Evolutionary conservation across 1,140 invertebrate genomes (phyloP).

Genomic region (Anastrepha ludens): DNA sequence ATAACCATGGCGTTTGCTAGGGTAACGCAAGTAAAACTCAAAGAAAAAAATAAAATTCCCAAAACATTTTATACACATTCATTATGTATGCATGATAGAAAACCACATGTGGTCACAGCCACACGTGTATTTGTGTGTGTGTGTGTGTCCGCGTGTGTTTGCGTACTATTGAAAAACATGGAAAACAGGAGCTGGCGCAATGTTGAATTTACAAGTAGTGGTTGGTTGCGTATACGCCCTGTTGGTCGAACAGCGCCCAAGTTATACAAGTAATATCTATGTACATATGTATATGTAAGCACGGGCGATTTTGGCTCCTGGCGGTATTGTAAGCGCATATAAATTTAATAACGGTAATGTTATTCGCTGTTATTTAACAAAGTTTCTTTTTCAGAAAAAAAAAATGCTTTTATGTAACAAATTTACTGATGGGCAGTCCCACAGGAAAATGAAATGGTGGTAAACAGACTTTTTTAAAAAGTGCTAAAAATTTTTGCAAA

Average conservation of each 20-base stretch:
- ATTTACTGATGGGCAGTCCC: too few species aligned
- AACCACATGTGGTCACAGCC: conserved; percentile 2
- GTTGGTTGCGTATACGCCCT: conserved; percentile 1
- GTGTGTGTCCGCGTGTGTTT: not conserved
- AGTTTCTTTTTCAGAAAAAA: not conserved
- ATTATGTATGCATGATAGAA: conserved; percentile 43
- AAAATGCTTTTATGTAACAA: not conserved
- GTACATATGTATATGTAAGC: not conserved
- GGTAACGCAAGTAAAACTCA: not conserved
- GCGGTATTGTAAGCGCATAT: not conserved
- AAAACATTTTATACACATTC: conserved; percentile 8
- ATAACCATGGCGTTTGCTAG: not conserved
- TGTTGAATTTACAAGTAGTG: not conserved
- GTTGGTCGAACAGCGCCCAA: not conserved
- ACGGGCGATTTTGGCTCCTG: not conserved
- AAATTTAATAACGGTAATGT: not conserved
- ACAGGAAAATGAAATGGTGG: too few species aligned
- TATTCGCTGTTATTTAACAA: not conserved
- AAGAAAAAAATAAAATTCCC: not conserved
- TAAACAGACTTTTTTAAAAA: too few species aligned
- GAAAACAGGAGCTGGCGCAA: not conserved
- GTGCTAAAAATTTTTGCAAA: too few species aligned
- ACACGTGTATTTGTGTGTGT: not conserved
- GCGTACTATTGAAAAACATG: not conserved
- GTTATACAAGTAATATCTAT: not conserved